phyloP scores from a whole-genome alignment of 2,888 invertebrate species.

The Hedychridium roseum region DNA sequence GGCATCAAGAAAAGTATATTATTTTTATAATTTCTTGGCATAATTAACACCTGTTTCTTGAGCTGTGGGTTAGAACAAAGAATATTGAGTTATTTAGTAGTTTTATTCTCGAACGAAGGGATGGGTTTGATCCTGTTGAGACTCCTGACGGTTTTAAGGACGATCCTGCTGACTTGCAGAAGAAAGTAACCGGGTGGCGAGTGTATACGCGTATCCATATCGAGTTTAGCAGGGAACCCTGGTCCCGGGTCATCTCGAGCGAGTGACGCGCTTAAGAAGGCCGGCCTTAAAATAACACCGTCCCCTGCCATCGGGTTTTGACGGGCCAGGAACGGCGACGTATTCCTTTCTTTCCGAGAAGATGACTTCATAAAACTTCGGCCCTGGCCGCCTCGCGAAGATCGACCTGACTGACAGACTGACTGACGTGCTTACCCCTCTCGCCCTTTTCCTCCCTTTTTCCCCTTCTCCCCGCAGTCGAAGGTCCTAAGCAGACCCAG shows the following conservation, averaged over 20 bases:
- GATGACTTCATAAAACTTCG: constrained; percentile 58
- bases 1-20: no score
- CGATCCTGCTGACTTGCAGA: constrained; percentile 53
- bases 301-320: constrained; percentile 34
- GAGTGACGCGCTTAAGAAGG: constrained; percentile 34
- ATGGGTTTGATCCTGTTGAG: not conserved
- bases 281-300: constrained; percentile 56
- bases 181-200: constrained; percentile 36
- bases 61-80: no score
- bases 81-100: no score
- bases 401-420: constrained; percentile 45
- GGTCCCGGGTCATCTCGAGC: constrained; percentile 32
- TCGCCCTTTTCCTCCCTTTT: constrained; percentile 12
- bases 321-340: constrained; percentile 39
- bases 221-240: constrained; percentile 42
- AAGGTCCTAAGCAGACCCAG: constrained; percentile 23
- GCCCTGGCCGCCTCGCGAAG: constrained; percentile 30
- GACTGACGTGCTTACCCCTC: constrained; percentile 23
- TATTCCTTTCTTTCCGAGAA: constrained; percentile 56
- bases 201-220: constrained; percentile 34
- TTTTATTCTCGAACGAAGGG: no score
- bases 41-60: no score
- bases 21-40: no score
- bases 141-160: no score
- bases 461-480: constrained; percentile 36